Percentiles rank a stretch among this genome's conserved stretches.
phyloP scores from a whole-genome alignment of 2,113 vertebrate genomes.

The Crotophaga sulcirostris region DNA sequence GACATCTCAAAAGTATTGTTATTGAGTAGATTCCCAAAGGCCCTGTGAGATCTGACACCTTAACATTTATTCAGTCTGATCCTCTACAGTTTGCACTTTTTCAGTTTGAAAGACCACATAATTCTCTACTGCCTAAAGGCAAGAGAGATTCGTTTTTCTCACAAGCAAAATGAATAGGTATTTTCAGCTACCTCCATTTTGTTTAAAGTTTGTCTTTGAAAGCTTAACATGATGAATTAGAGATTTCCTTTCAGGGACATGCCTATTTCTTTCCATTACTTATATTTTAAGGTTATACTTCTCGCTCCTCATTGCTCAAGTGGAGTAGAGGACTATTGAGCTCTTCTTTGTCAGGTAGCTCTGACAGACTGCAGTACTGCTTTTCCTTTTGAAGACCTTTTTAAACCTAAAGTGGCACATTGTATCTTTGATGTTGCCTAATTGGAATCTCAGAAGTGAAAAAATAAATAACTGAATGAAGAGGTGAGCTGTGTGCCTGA shows the following conservation, averaged over 20 bases:
- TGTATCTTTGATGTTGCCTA: conserved; percentile 31
- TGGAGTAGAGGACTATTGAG: neutral
- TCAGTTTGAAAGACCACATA: conserved; percentile 31
- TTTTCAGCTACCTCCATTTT: conserved; percentile 54
- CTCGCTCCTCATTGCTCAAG: conserved; percentile 11
- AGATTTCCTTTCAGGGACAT: conserved; percentile 30
- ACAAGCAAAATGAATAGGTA: conserved; percentile 60
- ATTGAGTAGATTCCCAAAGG: neutral
- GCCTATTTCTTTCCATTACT: conserved; percentile 7
- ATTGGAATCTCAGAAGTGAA: conserved; percentile 29
- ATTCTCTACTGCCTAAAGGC: conserved; percentile 37
- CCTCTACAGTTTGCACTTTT: conserved; percentile 12
- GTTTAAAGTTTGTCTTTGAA: conserved; percentile 63
- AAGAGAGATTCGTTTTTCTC: conserved; percentile 45
- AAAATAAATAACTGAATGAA: conserved; percentile 4
- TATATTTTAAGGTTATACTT: conserved; percentile 31
- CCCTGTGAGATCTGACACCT: neutral
- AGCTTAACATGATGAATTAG: conserved; percentile 21
- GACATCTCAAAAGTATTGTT: conserved; percentile 30
- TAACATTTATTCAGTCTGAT: conserved; percentile 55
- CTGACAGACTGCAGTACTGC: neutral
- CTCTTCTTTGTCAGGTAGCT: neutral
- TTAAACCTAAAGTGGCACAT: neutral
- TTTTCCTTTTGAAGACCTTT: conserved; percentile 49
- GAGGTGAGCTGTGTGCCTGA: neutral